Conservation (phyloP, 2,888 invertebrate species). For the Rhabditoides inermis region DNA sequence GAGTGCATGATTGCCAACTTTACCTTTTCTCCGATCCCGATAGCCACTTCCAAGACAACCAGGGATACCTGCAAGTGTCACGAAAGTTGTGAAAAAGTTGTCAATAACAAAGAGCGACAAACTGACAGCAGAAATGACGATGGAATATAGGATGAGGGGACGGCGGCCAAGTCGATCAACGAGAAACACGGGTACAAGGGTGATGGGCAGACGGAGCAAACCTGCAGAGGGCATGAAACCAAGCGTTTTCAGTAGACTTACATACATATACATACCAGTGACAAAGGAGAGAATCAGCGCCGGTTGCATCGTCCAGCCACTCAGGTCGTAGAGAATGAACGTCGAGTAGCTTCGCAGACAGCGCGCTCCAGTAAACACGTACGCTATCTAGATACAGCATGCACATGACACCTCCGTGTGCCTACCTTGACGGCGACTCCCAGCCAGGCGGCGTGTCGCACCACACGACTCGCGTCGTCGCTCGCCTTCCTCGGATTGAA, state of each 20-base stretch:
- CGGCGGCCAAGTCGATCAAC: slow-evolving; percentile 27
- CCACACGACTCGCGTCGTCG: slow-evolving; percentile 12
- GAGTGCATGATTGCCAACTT: no score
- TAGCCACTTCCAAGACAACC: no score
- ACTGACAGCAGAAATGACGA: slow-evolving; percentile 22
- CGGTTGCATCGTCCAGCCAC: slow-evolving; percentile 12
- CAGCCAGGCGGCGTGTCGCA: slow-evolving; percentile 20
- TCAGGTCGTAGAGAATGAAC: slow-evolving; percentile 17
- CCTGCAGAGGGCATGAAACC: slow-evolving; percentile 4
- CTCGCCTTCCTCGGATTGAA: slow-evolving; percentile 22
- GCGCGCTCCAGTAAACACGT: slow-evolving; percentile 26
- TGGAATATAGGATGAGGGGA: slow-evolving; percentile 20
- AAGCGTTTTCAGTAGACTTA: no score
- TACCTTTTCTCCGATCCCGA: no score
- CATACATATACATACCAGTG: slow-evolving; percentile 7
- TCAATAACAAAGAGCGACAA: no score
- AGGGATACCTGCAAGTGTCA: no score
- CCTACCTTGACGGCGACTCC: slow-evolving; percentile 20
- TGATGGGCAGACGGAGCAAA: slow-evolving; percentile 23
- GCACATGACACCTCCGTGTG: background rate
- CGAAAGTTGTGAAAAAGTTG: no score
- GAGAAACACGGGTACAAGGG: slow-evolving; percentile 25
- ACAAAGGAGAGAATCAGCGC: slow-evolving; percentile 13
- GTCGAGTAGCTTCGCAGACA: slow-evolving; percentile 20
- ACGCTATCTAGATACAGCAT: slow-evolving; percentile 17